Percentiles rank a stretch among this genome's conserved stretches.
Evolutionary conservation across 2,113 vertebrate species (phyloP).

Genomic region (Sylvilagus bachmani): DNA sequence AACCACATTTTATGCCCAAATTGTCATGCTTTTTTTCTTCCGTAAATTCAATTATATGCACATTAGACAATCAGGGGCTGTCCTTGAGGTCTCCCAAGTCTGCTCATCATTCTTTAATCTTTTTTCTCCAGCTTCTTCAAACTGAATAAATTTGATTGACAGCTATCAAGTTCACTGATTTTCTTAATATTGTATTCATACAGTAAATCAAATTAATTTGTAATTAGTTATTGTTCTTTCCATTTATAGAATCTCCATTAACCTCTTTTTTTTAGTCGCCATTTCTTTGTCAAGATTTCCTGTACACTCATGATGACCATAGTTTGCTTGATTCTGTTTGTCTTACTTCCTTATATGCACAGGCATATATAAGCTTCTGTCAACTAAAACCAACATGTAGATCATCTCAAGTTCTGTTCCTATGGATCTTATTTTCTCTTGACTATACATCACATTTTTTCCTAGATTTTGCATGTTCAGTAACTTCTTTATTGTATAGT

Average conservation of each 20-base stretch:
- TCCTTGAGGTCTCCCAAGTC: neutral
- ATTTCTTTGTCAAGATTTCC: conserved; percentile 13
- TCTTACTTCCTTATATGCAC: neutral
- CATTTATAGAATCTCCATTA: neutral
- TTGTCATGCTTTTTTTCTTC: neutral
- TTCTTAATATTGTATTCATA: neutral
- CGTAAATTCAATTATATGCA: neutral
- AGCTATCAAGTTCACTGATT: neutral
- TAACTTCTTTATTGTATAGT: neutral
- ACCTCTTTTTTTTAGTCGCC: conserved; percentile 21
- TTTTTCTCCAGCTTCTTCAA: neutral
- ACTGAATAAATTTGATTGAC: neutral
- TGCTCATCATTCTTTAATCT: neutral
- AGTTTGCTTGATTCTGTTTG: neutral
- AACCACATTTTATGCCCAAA: neutral
- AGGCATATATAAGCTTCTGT: neutral
- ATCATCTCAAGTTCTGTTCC: neutral
- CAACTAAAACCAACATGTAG: neutral
- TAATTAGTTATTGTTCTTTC: conserved; percentile 27
- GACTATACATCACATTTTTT: neutral
- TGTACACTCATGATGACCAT: neutral
- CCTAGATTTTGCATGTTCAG: neutral
- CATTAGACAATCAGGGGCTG: neutral
- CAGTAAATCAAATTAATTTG: neutral
- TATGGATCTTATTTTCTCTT: neutral